Percentiles rank a stretch among this genome's conserved stretches.
Evolutionary conservation across 1,140 invertebrate species (phyloP).

Genomic region (Drosophila neocordata): DNA sequence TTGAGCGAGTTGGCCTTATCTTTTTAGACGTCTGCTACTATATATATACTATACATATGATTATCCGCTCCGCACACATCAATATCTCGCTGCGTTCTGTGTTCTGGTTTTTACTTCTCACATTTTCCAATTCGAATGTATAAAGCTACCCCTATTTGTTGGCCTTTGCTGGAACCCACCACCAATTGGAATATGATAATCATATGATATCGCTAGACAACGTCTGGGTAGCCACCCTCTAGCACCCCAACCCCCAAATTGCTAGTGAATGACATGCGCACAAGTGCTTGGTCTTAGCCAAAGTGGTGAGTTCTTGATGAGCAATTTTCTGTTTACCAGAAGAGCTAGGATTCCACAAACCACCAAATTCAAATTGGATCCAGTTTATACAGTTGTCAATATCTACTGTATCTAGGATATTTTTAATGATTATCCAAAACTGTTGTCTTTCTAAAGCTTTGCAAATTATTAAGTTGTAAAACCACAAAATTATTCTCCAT

Average conservation of each 20-base stretch:
- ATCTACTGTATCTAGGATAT: too few relatives aligned
- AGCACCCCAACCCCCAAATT: constrained; percentile 17
- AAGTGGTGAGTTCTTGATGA: constrained; percentile 50
- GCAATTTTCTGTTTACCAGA: constrained; percentile 12
- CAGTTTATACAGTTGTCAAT: not conserved
- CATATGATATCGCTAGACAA: constrained; percentile 57
- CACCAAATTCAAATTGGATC: constrained; percentile 8
- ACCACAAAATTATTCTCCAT: too few relatives aligned
- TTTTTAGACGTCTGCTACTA: constrained; percentile 35
- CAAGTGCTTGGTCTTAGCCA: constrained; percentile 43
- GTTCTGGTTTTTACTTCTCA: constrained; percentile 19
- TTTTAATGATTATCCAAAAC: too few relatives aligned
- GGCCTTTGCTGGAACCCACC: constrained; percentile 64
- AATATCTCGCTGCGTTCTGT: constrained; percentile 48
- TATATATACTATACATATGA: not conserved
- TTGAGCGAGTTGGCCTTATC: constrained; percentile 36
- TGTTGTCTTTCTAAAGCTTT: too few relatives aligned
- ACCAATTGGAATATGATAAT: constrained; percentile 72
- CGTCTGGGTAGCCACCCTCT: constrained; percentile 22
- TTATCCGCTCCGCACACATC: constrained; percentile 42
- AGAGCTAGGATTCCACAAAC: not conserved
- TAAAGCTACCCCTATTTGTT: constrained; percentile 70
- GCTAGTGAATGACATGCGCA: constrained; percentile 58
- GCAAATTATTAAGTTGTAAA: too few relatives aligned
- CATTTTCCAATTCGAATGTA: constrained; percentile 67